Evolutionary conservation across 2,113 vertebrate genomes (phyloP).

Genomic region (Trochalopteron elliotii): DNA sequence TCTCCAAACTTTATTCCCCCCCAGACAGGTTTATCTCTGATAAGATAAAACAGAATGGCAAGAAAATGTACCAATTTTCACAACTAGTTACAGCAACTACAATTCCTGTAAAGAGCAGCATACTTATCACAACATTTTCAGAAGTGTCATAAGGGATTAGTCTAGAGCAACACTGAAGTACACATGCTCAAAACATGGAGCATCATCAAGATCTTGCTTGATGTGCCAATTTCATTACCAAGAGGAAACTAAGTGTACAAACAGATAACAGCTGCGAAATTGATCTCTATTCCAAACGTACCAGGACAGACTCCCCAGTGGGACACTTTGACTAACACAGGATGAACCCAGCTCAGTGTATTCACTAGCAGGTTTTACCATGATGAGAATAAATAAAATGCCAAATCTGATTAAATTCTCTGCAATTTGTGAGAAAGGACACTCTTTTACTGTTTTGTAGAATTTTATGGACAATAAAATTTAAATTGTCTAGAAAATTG

Average conservation of each 20-base stretch:
- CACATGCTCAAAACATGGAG: not conserved
- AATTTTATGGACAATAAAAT: constrained; percentile 67
- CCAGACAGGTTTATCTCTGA: not conserved
- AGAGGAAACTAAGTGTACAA: not conserved
- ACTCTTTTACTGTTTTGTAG: constrained; percentile 5
- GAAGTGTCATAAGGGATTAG: not conserved
- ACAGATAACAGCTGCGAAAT: not conserved
- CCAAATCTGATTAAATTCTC: constrained; percentile 21
- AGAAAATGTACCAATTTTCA: not conserved
- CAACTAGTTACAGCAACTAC: not conserved
- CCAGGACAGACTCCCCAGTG: not conserved
- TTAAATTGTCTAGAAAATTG: constrained; percentile 63
- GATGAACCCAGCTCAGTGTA: not conserved
- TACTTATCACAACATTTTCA: not conserved
- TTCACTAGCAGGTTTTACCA: not conserved
- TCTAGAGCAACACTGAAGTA: not conserved
- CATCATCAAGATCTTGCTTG: not conserved
- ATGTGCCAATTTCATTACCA: not conserved
- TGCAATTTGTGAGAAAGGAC: constrained; percentile 12
- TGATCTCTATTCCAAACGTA: not conserved
- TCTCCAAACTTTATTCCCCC: not conserved
- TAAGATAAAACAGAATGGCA: not conserved
- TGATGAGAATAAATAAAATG: not conserved
- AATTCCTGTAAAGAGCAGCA: not conserved
- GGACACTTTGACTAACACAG: not conserved